Percentiles rank a stretch among this genome's conserved stretches.
These are phyloP conservation scores for Apodemus speciosus DNA, from an alignment of 2,113 vertebrate genomes.

Conservation along the genomic window DNA sequence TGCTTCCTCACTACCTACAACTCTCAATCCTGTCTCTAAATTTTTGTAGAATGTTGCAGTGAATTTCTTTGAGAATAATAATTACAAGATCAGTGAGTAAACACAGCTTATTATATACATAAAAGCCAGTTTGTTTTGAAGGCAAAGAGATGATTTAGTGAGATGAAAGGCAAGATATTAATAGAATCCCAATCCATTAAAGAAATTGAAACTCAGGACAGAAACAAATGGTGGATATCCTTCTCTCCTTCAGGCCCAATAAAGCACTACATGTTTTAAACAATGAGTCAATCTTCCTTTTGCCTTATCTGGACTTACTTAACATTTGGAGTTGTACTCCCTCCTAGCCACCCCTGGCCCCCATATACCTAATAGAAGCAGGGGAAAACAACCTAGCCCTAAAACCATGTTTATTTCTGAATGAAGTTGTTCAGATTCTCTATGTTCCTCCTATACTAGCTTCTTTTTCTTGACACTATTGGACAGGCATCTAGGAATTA, in stretches of 20 bases:
- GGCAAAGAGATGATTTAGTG: neutral
- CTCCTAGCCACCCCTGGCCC: neutral
- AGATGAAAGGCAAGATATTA: neutral
- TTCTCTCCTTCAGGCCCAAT: neutral
- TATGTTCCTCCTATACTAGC: neutral
- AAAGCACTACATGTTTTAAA: neutral
- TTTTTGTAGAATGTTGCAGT: neutral
- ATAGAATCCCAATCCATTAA: constrained; percentile 28
- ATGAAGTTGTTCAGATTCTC: fast-evolving
- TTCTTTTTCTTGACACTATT: neutral
- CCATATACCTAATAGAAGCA: neutral
- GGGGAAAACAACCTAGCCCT: neutral
- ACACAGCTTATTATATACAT: constrained; percentile 6
- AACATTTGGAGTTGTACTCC: neutral
- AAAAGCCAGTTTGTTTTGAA: constrained; percentile 13
- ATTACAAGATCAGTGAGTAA: constrained; percentile 28
- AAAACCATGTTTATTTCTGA: neutral
- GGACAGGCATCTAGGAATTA: neutral
- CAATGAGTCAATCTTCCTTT: neutral
- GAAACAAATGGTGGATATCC: neutral
- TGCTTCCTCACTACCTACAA: neutral
- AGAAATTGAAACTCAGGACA: constrained; percentile 32
- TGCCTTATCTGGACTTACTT: neutral
- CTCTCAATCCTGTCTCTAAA: neutral
- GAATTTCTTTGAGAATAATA: constrained; percentile 44